Conservation (phyloP, 2,113 vertebrate species). For the Thalassoma bifasciatum region DNA sequence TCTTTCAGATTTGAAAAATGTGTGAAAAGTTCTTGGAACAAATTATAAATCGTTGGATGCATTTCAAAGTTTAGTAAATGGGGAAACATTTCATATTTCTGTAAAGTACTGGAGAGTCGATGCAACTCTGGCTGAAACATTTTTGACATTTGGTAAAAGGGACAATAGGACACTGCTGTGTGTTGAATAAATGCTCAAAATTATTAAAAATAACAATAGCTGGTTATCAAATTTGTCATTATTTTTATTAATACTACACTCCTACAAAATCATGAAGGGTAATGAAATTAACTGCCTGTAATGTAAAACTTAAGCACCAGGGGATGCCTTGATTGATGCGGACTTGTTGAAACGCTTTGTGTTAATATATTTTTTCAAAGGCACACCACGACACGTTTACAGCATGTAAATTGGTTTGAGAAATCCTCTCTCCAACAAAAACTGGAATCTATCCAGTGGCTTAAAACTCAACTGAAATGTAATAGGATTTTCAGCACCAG, state of each 20-base stretch:
- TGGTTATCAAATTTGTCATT: background rate
- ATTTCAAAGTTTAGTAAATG: background rate
- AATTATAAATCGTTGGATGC: too few species aligned
- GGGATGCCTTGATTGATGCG: background rate
- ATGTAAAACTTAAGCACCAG: background rate
- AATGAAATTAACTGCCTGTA: background rate
- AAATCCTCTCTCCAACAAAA: background rate
- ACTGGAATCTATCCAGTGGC: background rate
- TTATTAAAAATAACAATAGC: background rate
- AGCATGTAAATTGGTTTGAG: too few species aligned
- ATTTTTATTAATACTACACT: background rate
- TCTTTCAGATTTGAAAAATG: conserved; percentile 16
- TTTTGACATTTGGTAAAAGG: background rate
- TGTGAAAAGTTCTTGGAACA: background rate
- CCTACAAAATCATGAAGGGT: background rate
- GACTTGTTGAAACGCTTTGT: background rate
- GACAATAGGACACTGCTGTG: background rate
- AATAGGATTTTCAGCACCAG: background rate
- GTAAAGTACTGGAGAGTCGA: background rate
- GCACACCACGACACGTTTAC: background rate
- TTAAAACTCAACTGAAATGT: background rate
- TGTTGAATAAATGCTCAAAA: background rate
- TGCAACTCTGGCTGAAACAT: background rate
- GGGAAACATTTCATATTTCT: conserved; percentile 3
- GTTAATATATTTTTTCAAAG: too few species aligned